Evolutionary conservation across 2,888 invertebrate genomes (phyloP).

Genomic region (Biston stratarius): DNA sequence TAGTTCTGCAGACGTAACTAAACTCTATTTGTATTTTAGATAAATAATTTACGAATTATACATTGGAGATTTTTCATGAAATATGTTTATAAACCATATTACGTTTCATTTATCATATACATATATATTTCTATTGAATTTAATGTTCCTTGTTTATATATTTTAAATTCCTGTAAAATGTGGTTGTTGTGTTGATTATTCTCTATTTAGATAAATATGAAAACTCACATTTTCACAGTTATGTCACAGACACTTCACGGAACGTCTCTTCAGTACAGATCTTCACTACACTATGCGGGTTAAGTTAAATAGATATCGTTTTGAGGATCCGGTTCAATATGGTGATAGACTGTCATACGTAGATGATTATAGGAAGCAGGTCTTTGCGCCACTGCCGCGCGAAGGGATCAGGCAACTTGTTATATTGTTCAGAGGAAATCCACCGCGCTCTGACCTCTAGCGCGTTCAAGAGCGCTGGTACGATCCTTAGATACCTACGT

Average conservation of each 20-base stretch:
- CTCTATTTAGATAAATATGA: not conserved
- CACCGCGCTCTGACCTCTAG: conserved; percentile 37
- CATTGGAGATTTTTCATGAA: too few relatives aligned
- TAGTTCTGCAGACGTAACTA: too few relatives aligned
- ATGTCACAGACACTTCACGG: conserved; percentile 27
- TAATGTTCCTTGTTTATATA: too few relatives aligned
- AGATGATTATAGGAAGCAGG: conserved; percentile 35
- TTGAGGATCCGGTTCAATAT: not conserved
- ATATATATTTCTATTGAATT: too few relatives aligned
- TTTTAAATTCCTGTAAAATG: too few relatives aligned
- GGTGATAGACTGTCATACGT: not conserved
- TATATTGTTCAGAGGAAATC: conserved; percentile 44
- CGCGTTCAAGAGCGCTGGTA: conserved; percentile 21
- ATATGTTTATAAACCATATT: too few relatives aligned
- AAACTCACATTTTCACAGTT: conserved; percentile 35
- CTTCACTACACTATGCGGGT: not conserved
- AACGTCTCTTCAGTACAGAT: conserved; percentile 23
- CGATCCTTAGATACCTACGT: too few relatives aligned
- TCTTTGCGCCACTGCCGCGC: conserved; percentile 45
- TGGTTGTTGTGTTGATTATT: too few relatives aligned
- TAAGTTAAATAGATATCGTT: not conserved
- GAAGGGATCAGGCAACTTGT: conserved; percentile 33
- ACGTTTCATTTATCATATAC: too few relatives aligned
- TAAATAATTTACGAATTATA: too few relatives aligned
- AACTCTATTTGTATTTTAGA: too few relatives aligned